Conservation (phyloP, 2,113 vertebrate species). For the crab-eating macaque (Macaca fascicularis) region T2T-MFA8v1.1 NC_088377.1:101827501-101828000, state of each 20-base stretch:
- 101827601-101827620: neutral
- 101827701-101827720: neutral
- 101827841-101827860: neutral
- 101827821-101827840: neutral
- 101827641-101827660: neutral
- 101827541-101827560: neutral
- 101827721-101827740: neutral
- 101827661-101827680: neutral
- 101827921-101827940: too few species aligned
- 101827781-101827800: neutral
- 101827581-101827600: neutral
- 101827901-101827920: neutral
- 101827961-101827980: too few species aligned
- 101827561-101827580: neutral
- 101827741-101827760: neutral
- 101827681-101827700: neutral
- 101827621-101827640: neutral
- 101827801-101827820: neutral
- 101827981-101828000: too few species aligned
- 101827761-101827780: neutral
- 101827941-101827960: too few species aligned
- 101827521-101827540: neutral
- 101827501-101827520: neutral
- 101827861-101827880: neutral
- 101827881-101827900: neutral